Base-by-base conservation (phyloP, 2,888 invertebrate genomes). In the Strigamia maritima region DNA sequence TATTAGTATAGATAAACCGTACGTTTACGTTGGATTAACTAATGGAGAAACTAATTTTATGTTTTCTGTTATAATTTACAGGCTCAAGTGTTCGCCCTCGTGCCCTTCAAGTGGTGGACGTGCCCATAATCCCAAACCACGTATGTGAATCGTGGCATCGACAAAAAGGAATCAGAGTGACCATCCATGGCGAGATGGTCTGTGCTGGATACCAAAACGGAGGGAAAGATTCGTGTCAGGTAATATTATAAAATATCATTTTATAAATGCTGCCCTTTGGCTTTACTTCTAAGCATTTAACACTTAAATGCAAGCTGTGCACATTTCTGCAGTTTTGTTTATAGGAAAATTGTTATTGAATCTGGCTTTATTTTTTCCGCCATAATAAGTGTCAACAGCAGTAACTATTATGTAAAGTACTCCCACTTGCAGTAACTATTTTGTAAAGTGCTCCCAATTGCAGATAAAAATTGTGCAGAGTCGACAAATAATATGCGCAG, bases 101-200 rank as follows among this genome's bases (percentile, higher is more conserved):
- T 74, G 81, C 81, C 35, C 74, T 81, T 12, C 81, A 81, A 79
- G 81, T 81, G 49, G 81, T 81, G 14, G 81, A 81, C 54, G 81
- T 81, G 19, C 81, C 81, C 35, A 81, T 81, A 19, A 80, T 81
- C 76, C 79, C 81, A 22, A 81, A 81, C 49, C 79, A 76, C 16
- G 65, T 81, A 10, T 81, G 81, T 75, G 81, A 81, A 77, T 31
- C 79, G 38, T 81, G 81, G 81, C 81, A 81, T 65, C 60, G 80
- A 54, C 80, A 81, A 22, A 91, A 91, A 83, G 94, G 94, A 78
- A 94, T 94, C 83, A 93, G 93, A 85, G 94, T 94, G 60, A 92
- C 95, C 19, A 96, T 96, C 84, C 95, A 95, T 86, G 95, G 95
- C 70, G 96, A 96, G 87, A 96, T 96, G 96, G 91, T 96, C 86